phyloP scores from a whole-genome alignment of 1,140 invertebrate genomes.

The Hylaeus anthracinus region DNA sequence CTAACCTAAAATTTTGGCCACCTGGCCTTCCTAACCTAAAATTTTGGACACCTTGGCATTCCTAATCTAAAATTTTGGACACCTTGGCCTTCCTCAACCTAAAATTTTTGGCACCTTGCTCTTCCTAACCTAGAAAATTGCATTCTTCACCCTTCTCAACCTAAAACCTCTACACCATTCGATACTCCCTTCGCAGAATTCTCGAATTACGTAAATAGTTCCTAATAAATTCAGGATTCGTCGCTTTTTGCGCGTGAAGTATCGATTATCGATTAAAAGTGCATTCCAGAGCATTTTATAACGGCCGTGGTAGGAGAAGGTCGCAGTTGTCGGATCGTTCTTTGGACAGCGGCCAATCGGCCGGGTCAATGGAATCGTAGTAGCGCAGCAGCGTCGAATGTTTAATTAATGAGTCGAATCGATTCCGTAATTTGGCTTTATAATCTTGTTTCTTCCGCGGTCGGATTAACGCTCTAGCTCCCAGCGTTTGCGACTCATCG shows the following conservation, averaged over 20 bases:
- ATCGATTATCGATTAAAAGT: conserved; percentile 36
- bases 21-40: too few species aligned
- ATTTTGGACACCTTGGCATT: too few species aligned
- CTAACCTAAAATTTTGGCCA: too few species aligned
- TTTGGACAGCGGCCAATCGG: conserved; percentile 15
- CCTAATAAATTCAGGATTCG: too few species aligned
- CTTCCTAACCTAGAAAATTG: too few species aligned
- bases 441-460: conserved; percentile 10
- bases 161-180: too few species aligned
- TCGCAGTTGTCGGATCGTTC: not conserved
- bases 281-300: not conserved
- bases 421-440: conserved; percentile 25
- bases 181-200: too few species aligned
- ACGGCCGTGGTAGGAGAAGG: not conserved
- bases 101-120: too few species aligned
- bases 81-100: too few species aligned
- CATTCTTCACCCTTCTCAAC: too few species aligned
- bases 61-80: too few species aligned
- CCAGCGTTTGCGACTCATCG: not conserved
- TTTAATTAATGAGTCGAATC: conserved; percentile 29
- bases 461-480: conserved; percentile 14
- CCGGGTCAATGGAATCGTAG: conserved; percentile 13
- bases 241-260: not conserved
- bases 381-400: not conserved
- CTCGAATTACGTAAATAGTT: not conserved